Base-by-base conservation (phyloP, 2,888 invertebrate species). In the Drosophila tripunctata region DNA sequence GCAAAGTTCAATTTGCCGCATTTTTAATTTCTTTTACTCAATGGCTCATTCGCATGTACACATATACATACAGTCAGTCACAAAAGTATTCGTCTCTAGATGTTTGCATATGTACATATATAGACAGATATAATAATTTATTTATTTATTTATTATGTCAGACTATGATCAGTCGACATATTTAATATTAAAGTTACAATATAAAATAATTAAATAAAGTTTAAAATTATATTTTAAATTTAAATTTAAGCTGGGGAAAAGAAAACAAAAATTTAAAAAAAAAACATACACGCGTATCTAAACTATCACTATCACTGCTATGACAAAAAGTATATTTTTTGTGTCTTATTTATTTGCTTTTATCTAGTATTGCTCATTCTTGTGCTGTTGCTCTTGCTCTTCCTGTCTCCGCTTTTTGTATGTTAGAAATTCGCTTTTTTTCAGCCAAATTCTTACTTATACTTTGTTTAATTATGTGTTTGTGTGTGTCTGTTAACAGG, bases 1-100 rank as follows among this genome's bases (percentile, higher is more conserved):
- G 24, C 70, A 69, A 69, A 63, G 68, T 57, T 69, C 56, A 68
- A 31, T 12, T 41, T 15, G 8, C 0, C 12, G 14, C 2, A 40
- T 33, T 8, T 36, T 36, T 30, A n/a, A n/a, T 41, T 14, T 44
- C 0, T 22, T 45, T 14, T 14, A 35, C 24, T 8, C 30, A 27
- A 41, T 41, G 27, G 40, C 41, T 38, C 38, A 19, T 12, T 14
- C 14, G n/a, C 10, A 15, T 17, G n/a, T n/a, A n/a, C n/a, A 27
- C 3, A 27, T 27, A 10, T 10, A 10, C 27, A 6, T 27, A 3
- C n/a, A n/a, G n/a, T n/a, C n/a, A n/a, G n/a, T n/a, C n/a, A n/a
- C n/a, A n/a, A n/a, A n/a, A n/a, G n/a, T n/a, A n/a, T n/a, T n/a
- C n/a, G n/a, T n/a, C n/a, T n/a, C n/a, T 27, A 10, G 6, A 14